Conservation (phyloP, 2,888 invertebrate genomes). For the Lobophora halterata region DNA sequence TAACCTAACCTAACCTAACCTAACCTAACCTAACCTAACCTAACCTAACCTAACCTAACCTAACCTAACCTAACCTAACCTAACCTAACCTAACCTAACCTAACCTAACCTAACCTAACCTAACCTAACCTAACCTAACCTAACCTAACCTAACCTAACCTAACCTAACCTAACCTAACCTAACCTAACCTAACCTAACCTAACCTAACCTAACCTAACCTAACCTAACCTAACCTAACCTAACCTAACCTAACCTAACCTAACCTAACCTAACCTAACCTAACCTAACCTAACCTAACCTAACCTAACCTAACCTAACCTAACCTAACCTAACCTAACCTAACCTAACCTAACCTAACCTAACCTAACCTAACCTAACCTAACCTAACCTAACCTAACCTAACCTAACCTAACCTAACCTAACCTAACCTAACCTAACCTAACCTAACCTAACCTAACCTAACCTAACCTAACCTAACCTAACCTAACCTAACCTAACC, state of each 20-base stretch:
- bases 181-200: too few relatives aligned
- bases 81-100: too few relatives aligned
- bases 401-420: conserved; percentile 31
- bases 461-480: conserved; percentile 32
- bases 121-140: too few relatives aligned
- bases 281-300: conserved; percentile 34
- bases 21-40: too few relatives aligned
- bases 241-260: conserved; percentile 19
- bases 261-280: conserved; percentile 29
- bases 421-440: conserved; percentile 34
- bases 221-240: too few relatives aligned
- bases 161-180: too few relatives aligned
- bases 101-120: too few relatives aligned
- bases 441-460: conserved; percentile 34
- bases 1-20: too few relatives aligned
- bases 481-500: conserved; percentile 29
- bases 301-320: conserved; percentile 32
- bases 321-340: conserved; percentile 28
- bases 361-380: conserved; percentile 20
- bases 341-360: conserved; percentile 23
- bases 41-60: too few relatives aligned
- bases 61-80: too few relatives aligned
- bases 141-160: too few relatives aligned
- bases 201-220: too few relatives aligned
- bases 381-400: conserved; percentile 17